These are phyloP conservation scores for Cydia amplana DNA, from an alignment of 1,140 invertebrate genomes.

Conservation along the genomic window DNA sequence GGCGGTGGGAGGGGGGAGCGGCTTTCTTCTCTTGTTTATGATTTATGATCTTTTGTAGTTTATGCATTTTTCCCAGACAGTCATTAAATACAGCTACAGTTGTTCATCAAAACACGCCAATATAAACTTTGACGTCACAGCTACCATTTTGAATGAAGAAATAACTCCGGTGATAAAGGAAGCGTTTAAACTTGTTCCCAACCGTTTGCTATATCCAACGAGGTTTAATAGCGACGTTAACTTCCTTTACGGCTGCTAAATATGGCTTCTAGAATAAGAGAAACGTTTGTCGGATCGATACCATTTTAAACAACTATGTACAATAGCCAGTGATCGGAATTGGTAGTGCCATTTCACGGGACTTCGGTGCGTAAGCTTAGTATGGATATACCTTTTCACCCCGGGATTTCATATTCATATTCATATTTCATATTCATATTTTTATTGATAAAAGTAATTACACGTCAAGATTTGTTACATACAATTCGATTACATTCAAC, in stretches of 20 bases:
- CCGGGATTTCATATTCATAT: no score
- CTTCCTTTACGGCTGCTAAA: background rate
- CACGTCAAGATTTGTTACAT: no score
- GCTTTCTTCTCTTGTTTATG: no score
- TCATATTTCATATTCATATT: no score
- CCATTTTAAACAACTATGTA: background rate
- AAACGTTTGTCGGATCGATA: background rate
- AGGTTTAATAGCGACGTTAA: slow-evolving; percentile 3
- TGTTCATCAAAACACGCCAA: background rate
- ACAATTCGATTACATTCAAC: no score
- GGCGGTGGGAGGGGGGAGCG: no score
- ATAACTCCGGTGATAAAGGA: background rate
- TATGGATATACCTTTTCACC: no score
- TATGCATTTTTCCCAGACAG: no score
- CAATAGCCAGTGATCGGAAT: no score
- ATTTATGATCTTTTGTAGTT: background rate
- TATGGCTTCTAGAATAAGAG: background rate
- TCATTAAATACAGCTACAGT: background rate
- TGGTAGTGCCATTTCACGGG: no score
- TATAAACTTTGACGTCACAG: background rate
- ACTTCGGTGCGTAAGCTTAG: no score
- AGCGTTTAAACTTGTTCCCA: slow-evolving; percentile 5
- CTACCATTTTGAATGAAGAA: background rate
- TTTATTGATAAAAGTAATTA: no score
- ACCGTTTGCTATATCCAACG: background rate